These are phyloP conservation scores for Gyrodactylus salaris DNA, from an alignment of 1,140 invertebrate genomes.

Conservation along the genomic window DNA sequence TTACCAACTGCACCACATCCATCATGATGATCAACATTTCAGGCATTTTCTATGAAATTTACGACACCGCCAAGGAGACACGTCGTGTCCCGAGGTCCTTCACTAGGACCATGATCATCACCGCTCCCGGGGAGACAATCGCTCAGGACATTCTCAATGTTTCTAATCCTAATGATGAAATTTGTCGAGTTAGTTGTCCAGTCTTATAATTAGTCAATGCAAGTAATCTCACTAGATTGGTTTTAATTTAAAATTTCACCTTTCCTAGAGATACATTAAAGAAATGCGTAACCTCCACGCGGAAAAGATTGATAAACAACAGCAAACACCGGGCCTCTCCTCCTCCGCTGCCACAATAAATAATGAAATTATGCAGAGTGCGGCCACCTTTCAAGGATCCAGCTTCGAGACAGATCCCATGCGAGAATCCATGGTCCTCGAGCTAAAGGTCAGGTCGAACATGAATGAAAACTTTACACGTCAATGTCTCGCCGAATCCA, in stretches of 20 bases:
- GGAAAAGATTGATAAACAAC: not conserved
- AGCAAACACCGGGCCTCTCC: not conserved
- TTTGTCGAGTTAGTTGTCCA: not conserved
- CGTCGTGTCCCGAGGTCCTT: not conserved
- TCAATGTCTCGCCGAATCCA: not conserved
- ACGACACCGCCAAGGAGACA: not conserved
- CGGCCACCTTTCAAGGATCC: no score
- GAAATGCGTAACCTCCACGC: not conserved
- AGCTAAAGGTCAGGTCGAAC: not conserved
- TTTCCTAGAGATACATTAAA: not conserved
- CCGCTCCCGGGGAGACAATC: not conserved
- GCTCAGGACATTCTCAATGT: not conserved
- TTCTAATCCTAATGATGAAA: not conserved
- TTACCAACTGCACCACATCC: not conserved
- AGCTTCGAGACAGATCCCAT: not conserved
- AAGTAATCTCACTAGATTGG: no score
- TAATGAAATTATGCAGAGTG: not conserved
- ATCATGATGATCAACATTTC: not conserved
- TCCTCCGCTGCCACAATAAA: not conserved
- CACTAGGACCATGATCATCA: not conserved
- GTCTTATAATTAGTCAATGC: not conserved
- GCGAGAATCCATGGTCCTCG: not conserved
- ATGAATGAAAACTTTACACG: not conserved
- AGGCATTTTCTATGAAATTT: not conserved
- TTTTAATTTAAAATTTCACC: not conserved